Evolutionary conservation across 2,797 vertebrate species (phyloP).

Genomic region (Sebastes glaucus): DNA sequence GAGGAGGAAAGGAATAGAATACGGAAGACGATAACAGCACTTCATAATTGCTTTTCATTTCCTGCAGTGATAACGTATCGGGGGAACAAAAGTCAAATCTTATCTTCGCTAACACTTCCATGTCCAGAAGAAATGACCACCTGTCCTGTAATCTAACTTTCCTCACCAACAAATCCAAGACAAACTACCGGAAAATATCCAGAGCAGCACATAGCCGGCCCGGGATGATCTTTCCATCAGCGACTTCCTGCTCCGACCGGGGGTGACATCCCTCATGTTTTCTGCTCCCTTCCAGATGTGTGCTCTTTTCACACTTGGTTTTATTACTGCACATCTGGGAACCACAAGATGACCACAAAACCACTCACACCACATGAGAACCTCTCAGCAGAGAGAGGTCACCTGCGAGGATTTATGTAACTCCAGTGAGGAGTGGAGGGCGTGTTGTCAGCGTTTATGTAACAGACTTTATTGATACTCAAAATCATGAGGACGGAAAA

Average conservation of each 20-base stretch:
- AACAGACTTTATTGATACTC: constrained; percentile 42
- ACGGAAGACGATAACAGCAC: background rate
- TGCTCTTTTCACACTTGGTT: constrained; percentile 31
- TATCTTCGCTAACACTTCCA: background rate
- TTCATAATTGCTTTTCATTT: constrained; percentile 8
- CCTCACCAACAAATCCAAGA: background rate
- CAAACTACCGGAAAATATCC: constrained; percentile 30
- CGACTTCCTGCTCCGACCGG: constrained; percentile 20
- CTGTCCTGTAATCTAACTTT: background rate
- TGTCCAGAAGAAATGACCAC: background rate
- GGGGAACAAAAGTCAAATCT: background rate
- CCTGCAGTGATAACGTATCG: constrained; percentile 11
- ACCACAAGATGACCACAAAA: constrained; percentile 40
- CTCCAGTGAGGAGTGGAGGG: constrained; percentile 30
- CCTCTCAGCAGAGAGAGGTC: constrained; percentile 31
- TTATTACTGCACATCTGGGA: constrained; percentile 62
- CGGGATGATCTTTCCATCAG: constrained; percentile 38
- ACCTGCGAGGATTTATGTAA: constrained; percentile 59
- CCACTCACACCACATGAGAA: constrained; percentile 10
- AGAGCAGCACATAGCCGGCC: background rate
- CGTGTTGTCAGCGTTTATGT: constrained; percentile 42
- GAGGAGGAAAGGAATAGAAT: background rate
- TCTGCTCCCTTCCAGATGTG: constrained; percentile 67
- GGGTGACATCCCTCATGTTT: constrained; percentile 44
- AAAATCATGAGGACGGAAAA: constrained; percentile 32